A percentile compares a stretch with the other conserved stretches of the same genome.
These are phyloP conservation scores for Microctonus aethiopoides DNA, from an alignment of 2,888 invertebrate species.

Conservation along the genomic window DNA sequence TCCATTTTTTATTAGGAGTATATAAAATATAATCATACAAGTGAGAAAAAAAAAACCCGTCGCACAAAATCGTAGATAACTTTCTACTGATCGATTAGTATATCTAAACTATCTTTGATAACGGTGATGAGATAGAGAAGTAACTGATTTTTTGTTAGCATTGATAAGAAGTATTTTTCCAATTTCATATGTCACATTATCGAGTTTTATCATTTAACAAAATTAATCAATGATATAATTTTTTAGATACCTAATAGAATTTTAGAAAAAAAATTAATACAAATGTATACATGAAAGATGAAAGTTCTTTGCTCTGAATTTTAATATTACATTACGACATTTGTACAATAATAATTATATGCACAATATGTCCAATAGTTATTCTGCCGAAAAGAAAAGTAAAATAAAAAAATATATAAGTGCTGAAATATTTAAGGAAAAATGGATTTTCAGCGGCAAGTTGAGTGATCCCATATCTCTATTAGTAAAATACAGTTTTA, in stretches of 20 bases:
- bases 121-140: neutral
- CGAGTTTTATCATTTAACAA: neutral
- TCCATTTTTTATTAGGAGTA: neutral
- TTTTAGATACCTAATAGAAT: neutral
- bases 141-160: neutral
- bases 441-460: neutral
- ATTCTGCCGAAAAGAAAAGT: neutral
- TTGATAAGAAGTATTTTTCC: conserved; percentile 50
- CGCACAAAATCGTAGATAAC: conserved; percentile 31
- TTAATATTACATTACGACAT: neutral
- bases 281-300: neutral
- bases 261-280: neutral
- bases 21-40: neutral
- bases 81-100: neutral
- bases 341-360: too few species aligned
- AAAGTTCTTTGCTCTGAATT: neutral
- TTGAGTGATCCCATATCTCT: neutral
- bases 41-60: neutral
- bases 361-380: neutral
- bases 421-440: neutral
- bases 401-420: too few species aligned
- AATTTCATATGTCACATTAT: conserved; percentile 50
- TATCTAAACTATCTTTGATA: neutral
- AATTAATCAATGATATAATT: neutral
- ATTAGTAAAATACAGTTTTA: neutral